Evolutionary conservation across 1,140 invertebrate genomes (phyloP).

Genomic region (Sitobion miscanthi): DNA sequence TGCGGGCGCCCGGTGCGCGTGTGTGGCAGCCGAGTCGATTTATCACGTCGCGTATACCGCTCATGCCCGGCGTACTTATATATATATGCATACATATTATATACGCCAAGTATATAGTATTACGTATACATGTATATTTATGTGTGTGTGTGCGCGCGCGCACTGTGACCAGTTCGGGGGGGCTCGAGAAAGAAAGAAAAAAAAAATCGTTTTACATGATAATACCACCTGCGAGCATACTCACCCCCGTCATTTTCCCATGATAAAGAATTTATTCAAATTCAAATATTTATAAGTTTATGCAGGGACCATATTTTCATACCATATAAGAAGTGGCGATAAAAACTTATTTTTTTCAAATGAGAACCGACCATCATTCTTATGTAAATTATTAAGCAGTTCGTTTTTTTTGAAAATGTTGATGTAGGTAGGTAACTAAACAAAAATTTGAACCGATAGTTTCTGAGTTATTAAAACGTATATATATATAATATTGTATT

Average conservation of each 20-base stretch:
- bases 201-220: background rate
- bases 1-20: slow-evolving; percentile 44
- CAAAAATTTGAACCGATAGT: too few species aligned
- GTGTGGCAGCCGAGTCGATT: slow-evolving; percentile 51
- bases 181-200: background rate
- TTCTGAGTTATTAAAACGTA: too few species aligned
- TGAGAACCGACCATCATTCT: too few species aligned
- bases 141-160: too few species aligned
- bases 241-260: background rate
- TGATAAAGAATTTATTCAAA: background rate
- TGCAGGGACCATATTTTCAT: background rate
- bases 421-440: too few species aligned
- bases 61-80: background rate
- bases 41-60: slow-evolving; percentile 25
- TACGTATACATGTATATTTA: too few species aligned
- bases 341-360: background rate
- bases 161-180: too few species aligned
- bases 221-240: background rate
- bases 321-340: background rate
- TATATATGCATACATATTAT: too few species aligned
- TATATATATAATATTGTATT: too few species aligned
- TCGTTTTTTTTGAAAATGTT: too few species aligned
- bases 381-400: too few species aligned
- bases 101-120: too few species aligned
- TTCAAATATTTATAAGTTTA: background rate